These are phyloP conservation scores for Syncerus caffer DNA, from an alignment of 2,797 vertebrate species.

Conservation along the genomic window DNA sequence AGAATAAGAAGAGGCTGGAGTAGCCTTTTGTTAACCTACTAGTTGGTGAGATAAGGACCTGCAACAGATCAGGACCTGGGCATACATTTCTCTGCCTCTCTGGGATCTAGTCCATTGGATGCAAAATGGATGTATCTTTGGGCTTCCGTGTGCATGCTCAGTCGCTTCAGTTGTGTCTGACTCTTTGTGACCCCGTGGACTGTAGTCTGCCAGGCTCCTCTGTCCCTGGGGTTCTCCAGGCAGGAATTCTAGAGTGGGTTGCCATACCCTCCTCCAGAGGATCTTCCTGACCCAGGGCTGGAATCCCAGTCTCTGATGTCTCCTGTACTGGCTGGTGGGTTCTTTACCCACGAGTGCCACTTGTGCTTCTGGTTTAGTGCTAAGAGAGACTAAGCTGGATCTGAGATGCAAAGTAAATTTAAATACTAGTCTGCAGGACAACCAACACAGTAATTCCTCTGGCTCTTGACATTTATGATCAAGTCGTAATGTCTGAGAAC, in stretches of 20 bases:
- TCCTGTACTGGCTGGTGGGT: fast-evolving
- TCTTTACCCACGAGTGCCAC: fast-evolving
- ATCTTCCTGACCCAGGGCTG: neutral
- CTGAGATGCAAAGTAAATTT: neutral
- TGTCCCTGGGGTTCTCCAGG: neutral
- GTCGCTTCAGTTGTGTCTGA: neutral
- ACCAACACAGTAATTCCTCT: neutral
- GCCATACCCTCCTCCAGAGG: neutral
- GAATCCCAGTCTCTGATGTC: neutral
- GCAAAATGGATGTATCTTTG: neutral
- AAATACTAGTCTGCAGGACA: neutral
- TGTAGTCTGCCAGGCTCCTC: neutral
- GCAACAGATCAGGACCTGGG: neutral
- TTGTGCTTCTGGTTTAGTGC: neutral
- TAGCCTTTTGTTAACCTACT: neutral
- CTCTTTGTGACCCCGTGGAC: neutral
- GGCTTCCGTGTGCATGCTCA: neutral
- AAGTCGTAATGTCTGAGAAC: neutral
- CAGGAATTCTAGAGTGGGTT: too few species aligned
- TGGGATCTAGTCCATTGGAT: neutral
- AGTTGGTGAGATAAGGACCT: neutral
- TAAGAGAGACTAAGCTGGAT: neutral
- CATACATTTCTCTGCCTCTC: neutral
- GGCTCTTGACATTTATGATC: neutral
- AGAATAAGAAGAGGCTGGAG: neutral